Conservation (phyloP, 1,140 invertebrate genomes). For the Diorhabda carinulata region DNA sequence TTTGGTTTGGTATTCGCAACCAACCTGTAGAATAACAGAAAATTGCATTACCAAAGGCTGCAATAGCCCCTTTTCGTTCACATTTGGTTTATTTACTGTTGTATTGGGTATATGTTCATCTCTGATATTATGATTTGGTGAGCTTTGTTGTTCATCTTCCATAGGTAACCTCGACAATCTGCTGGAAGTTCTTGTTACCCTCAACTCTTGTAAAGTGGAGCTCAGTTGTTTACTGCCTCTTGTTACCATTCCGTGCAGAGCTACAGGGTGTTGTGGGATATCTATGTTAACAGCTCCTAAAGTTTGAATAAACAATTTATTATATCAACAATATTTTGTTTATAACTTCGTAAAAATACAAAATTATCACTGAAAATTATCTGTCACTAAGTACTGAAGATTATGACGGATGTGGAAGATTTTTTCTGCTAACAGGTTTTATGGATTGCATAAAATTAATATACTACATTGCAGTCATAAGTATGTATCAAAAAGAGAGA, state of each 20-base stretch:
- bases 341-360: too few relatives aligned
- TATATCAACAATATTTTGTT: too few relatives aligned
- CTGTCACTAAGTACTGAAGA: too few relatives aligned
- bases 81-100: constrained; percentile 27
- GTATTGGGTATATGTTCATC: constrained; percentile 25
- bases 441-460: too few relatives aligned
- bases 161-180: constrained; percentile 60
- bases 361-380: too few relatives aligned
- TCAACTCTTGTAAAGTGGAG: constrained; percentile 82
- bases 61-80: constrained; percentile 50
- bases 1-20: neutral
- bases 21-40: constrained; percentile 69
- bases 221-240: constrained; percentile 88
- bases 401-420: too few relatives aligned
- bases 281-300: constrained; percentile 78
- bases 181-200: constrained; percentile 73
- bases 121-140: constrained; percentile 40
- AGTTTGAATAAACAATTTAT: too few relatives aligned
- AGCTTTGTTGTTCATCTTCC: constrained; percentile 59
- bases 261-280: constrained; percentile 95
- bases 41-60: constrained; percentile 85
- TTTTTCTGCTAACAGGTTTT: too few relatives aligned
- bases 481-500: too few relatives aligned
- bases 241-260: constrained; percentile 95
- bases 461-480: too few relatives aligned